Evolutionary conservation across 2,888 invertebrate species (phyloP).

Genomic region (Drosophila pegasa): DNA sequence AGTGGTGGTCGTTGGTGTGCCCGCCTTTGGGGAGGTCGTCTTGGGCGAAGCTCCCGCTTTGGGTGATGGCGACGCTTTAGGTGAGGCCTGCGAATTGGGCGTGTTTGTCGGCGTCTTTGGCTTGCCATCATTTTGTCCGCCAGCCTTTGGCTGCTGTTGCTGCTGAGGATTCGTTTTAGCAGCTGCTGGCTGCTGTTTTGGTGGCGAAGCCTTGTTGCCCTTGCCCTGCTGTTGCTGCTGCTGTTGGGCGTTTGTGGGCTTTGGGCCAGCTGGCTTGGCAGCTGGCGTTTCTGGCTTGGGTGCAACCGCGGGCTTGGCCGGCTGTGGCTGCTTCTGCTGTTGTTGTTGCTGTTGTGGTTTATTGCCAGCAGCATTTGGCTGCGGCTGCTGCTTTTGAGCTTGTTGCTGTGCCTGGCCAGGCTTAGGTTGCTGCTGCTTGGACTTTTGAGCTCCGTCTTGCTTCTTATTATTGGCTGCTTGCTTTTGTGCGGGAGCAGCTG

Average conservation of each 20-base stretch:
- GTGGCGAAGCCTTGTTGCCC: conserved; percentile 55
- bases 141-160: conserved; percentile 25
- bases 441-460: conserved; percentile 41
- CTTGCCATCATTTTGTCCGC: conserved; percentile 38
- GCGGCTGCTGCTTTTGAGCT: conserved; percentile 28
- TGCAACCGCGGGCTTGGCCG: conserved; percentile 40
- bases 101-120: conserved; percentile 70
- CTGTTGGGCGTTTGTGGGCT: conserved; percentile 27
- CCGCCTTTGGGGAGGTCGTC: conserved; percentile 59
- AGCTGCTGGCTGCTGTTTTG: conserved; percentile 45
- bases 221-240: conserved; percentile 56
- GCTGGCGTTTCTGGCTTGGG: conserved; percentile 40
- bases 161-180: conserved; percentile 29
- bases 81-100: conserved; percentile 43
- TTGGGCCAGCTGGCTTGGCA: conserved; percentile 38
- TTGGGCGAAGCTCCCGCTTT: conserved; percentile 58
- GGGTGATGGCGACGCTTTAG: conserved; percentile 86
- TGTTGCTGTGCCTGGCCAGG: conserved; percentile 27
- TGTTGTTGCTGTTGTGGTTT: conserved; percentile 35
- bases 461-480: conserved; percentile 48
- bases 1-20: conserved; percentile 45
- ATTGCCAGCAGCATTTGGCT: conserved; percentile 15
- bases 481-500: conserved; percentile 29
- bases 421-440: conserved; percentile 29
- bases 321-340: conserved; percentile 35